A percentile compares a stretch with the other conserved stretches of the same genome.
These are phyloP conservation scores for Cotesia vestalis DNA, from an alignment of 1,140 invertebrate genomes.

Conservation along the genomic window DNA sequence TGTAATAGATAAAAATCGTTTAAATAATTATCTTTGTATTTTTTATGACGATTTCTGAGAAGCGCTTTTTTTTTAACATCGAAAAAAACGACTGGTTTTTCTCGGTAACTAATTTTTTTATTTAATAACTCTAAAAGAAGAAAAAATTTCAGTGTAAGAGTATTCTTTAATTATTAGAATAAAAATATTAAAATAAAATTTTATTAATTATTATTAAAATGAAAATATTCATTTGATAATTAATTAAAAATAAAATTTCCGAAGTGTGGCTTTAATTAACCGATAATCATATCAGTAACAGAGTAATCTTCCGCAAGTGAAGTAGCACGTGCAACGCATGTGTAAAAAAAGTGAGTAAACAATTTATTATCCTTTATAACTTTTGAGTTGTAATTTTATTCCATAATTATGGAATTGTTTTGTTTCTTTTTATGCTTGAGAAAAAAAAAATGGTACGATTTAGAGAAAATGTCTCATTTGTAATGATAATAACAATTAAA, in stretches of 20 bases:
- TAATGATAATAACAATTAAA: not conserved
- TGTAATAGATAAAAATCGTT: too few relatives aligned
- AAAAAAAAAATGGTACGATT: not conserved
- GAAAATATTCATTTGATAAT: not conserved
- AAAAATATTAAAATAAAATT: too few relatives aligned
- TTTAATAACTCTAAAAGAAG: too few relatives aligned
- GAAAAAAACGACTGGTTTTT: too few relatives aligned
- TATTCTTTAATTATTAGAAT: too few relatives aligned
- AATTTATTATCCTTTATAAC: slow-evolving; percentile 3
- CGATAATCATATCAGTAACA: slow-evolving; percentile 32
- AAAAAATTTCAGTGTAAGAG: too few relatives aligned
- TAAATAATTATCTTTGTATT: too few relatives aligned
- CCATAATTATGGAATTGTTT: slow-evolving; percentile 3
- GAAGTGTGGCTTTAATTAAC: slow-evolving; percentile 33
- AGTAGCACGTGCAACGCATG: slow-evolving; percentile 27
- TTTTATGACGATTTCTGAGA: too few relatives aligned
- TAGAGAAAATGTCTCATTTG: slow-evolving; percentile 9
- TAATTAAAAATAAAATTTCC: not conserved
- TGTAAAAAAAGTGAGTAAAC: slow-evolving; percentile 7
- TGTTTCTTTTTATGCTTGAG: not conserved
- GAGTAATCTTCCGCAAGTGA: slow-evolving; percentile 33
- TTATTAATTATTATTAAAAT: too few relatives aligned
- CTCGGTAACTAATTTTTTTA: too few relatives aligned
- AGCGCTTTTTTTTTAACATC: too few relatives aligned
- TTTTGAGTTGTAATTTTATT: too few relatives aligned